Base-by-base conservation (phyloP, 2,797 vertebrate species). In the Sebastes baramenuke region DNA sequence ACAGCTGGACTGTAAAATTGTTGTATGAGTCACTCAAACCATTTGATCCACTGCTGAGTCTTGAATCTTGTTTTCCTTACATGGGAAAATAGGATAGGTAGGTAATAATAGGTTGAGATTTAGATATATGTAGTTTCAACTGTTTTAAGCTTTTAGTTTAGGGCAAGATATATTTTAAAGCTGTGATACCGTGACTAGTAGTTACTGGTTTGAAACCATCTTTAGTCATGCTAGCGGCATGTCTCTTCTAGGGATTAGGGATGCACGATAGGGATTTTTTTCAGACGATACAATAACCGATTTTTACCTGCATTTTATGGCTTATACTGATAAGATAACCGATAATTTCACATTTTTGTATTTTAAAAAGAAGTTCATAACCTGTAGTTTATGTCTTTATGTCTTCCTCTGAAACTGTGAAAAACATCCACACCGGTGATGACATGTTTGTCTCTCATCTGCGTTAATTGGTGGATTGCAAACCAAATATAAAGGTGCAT, bases 321-420 rank as follows among this genome's bases (percentile, higher is more conserved):
- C 42, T 18, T 14, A 46, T 18, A 0, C 42, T 46, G 6, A 46
- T 0, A 46, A 46, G 42, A 46, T 46, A 18, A 46, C 42, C 0
- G 42, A 46, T 49, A 20, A 49, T 49, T 49, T 49, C 2, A 18
- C 42, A 20, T 49, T 49, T 49, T 2, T 49, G 46, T 49, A 49
- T 49, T 49, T 49, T 49, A 49, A 49, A 49, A 49, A 49, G 46
- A 49, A 46, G 16, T 46, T 46, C 42, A 46, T 18, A 46, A 20
- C 46, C 46, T 49, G 0, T 49, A 49, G 46, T 46, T 18, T 46
- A 46, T 46, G n/a, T n/a, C n/a, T n/a, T n/a, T n/a, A n/a, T 42
- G 14, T 42, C 38, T 42, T 42, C 38, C 38, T 42, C 38, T 42
- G 38, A 42, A 18, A 42, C 14, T 42, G 36, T 38, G 14, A 42